Percentiles rank a stretch among this genome's conserved stretches.
Evolutionary conservation across 2,113 vertebrate species (phyloP).

Genomic region (Nymphicus hollandicus): DNA sequence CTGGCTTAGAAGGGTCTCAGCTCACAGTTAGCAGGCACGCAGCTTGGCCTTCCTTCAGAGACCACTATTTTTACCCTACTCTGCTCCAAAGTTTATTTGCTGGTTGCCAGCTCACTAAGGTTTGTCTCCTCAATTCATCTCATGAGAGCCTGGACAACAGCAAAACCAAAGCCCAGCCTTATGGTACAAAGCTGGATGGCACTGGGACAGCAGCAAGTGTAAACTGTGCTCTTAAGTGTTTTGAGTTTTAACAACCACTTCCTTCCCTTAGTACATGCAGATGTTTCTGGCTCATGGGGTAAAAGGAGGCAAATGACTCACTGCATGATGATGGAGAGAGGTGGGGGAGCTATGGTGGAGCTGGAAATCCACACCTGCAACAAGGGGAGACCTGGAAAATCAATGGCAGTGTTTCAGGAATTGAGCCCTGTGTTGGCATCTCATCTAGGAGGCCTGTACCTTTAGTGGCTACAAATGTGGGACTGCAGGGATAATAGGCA

Average conservation of each 20-base stretch:
- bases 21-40: background rate
- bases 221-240: background rate
- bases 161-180: background rate
- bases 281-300: background rate
- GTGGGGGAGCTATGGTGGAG: accelerated
- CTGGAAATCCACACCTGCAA: background rate
- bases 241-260: background rate
- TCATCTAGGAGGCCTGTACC: background rate
- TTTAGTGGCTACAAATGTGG: background rate
- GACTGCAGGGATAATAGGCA: background rate
- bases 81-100: background rate
- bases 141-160: background rate
- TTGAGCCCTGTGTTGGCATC: background rate
- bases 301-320: background rate
- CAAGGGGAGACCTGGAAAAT: background rate
- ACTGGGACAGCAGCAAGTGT: background rate
- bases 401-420: background rate
- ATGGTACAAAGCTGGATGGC: background rate
- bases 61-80: background rate
- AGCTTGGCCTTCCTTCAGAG: background rate
- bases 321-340: background rate
- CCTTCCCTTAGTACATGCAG: background rate
- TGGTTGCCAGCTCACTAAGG: accelerated
- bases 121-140: background rate
- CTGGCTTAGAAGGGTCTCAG: background rate